These are phyloP conservation scores for Nemurella pictetii DNA, from an alignment of 2,888 invertebrate genomes.

Conservation along the genomic window DNA sequence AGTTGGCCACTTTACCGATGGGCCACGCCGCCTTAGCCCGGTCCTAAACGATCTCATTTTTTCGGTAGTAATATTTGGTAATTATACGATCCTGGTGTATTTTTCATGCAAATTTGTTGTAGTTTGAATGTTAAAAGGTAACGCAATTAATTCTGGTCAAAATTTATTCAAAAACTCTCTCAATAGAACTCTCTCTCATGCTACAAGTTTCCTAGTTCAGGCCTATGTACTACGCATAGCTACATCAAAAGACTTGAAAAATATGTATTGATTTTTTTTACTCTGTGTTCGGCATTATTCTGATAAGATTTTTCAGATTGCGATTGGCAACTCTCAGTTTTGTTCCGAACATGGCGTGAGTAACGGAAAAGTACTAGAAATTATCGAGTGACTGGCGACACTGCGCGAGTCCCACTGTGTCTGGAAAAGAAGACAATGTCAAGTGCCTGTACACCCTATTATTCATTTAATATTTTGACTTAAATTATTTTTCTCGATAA, in stretches of 20 bases:
- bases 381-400: too few relatives aligned
- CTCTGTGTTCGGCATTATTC: not conserved
- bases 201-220: not conserved
- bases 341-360: too few relatives aligned
- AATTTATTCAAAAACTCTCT: not conserved
- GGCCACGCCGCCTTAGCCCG: constrained; percentile 15
- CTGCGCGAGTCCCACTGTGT: too few relatives aligned
- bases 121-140: not conserved
- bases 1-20: constrained; percentile 13
- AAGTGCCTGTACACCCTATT: too few relatives aligned
- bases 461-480: too few relatives aligned
- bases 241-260: not conserved
- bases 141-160: not conserved
- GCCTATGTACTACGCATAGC: too few relatives aligned
- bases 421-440: too few relatives aligned
- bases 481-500: too few relatives aligned
- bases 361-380: too few relatives aligned
- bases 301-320: too few relatives aligned
- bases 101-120: constrained; percentile 27
- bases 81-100: constrained; percentile 18
- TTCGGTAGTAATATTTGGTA: constrained; percentile 25
- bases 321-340: too few relatives aligned
- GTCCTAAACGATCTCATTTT: constrained; percentile 11
- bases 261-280: not conserved
- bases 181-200: not conserved